Conservation (phyloP, 2,113 vertebrate genomes). For the Campylomormyrus numenius region DNA sequence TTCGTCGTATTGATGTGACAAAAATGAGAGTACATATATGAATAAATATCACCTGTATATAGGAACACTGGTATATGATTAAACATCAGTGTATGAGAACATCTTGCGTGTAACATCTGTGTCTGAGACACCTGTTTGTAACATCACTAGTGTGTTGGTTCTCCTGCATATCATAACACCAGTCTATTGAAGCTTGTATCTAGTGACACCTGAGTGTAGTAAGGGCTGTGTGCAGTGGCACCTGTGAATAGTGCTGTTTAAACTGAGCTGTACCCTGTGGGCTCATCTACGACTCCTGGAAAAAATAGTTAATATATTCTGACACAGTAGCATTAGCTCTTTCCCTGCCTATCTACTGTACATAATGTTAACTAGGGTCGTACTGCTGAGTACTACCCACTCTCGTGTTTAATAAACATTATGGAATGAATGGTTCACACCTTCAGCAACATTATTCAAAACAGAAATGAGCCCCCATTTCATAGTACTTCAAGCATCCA, state of each 20-base stretch:
- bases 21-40: background rate
- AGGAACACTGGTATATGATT: background rate
- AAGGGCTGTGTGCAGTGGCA: background rate
- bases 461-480: background rate
- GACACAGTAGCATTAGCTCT: background rate
- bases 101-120: background rate
- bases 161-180: background rate
- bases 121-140: background rate
- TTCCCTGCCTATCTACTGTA: background rate
- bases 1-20: background rate
- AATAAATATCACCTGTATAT: background rate
- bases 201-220: background rate
- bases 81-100: background rate
- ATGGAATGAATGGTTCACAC: background rate
- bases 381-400: background rate
- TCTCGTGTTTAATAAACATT: background rate
- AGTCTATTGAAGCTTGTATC: background rate
- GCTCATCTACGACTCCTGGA: background rate
- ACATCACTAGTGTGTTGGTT: background rate
- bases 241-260: background rate
- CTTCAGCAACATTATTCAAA: background rate
- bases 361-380: background rate
- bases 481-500: background rate
- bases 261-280: background rate
- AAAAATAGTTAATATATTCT: background rate